Conservation (phyloP, 2,797 vertebrate genomes). For the Ceryle rudis region DNA sequence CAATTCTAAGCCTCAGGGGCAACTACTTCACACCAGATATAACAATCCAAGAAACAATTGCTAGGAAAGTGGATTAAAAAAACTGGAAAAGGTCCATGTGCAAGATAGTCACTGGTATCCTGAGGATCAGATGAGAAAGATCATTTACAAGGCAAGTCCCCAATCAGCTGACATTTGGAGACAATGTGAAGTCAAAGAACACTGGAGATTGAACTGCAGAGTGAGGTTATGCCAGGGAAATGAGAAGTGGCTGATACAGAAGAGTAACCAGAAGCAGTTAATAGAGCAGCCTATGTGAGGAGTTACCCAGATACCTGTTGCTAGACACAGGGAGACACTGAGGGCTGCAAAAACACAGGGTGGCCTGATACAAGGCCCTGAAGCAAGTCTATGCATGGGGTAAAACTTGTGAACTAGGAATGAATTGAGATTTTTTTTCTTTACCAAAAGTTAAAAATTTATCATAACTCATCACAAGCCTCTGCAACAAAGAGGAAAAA, state of each 20-base stretch:
- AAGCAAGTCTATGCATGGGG: not conserved
- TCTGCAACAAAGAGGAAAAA: not conserved
- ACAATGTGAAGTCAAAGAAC: not conserved
- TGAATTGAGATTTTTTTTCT: not conserved
- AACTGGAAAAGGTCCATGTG: not conserved
- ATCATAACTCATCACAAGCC: not conserved
- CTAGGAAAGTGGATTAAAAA: not conserved
- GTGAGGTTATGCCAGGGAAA: not conserved
- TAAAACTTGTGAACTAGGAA: not conserved
- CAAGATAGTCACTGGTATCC: not conserved
- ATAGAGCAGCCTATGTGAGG: not conserved
- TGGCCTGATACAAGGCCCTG: not conserved
- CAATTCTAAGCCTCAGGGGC: not conserved
- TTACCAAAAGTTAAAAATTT: not conserved
- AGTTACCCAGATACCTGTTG: not conserved
- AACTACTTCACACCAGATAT: not conserved
- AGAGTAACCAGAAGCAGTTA: not conserved
- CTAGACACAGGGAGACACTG: not conserved
- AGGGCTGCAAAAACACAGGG: not conserved
- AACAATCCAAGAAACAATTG: not conserved
- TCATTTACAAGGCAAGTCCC: not conserved
- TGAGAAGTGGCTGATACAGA: not conserved
- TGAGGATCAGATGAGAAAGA: not conserved
- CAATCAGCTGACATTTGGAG: not conserved
- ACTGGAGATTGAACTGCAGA: not conserved